Conservation (phyloP, 2,888 invertebrate genomes). For the Petrolisthes cinctipes region DNA sequence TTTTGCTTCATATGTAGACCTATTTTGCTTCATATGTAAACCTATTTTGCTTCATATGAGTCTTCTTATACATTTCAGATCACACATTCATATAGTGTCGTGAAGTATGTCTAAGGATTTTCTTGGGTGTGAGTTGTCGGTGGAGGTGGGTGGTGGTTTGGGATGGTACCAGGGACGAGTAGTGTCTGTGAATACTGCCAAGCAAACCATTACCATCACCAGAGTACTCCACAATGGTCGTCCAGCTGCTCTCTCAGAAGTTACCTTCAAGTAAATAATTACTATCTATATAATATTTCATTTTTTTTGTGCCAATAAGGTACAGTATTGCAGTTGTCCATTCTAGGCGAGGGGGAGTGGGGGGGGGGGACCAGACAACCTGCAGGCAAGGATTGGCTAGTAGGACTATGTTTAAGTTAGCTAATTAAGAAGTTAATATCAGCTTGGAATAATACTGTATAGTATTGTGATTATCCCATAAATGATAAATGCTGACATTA, state of each 20-base stretch:
- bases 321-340: not conserved
- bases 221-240: conserved; percentile 87
- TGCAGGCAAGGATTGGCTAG: not conserved
- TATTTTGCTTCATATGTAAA: no score
- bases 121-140: conserved; percentile 43
- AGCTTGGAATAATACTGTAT: no score
- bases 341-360: no score
- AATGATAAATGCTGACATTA: not conserved
- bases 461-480: not conserved
- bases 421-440: no score
- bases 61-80: no score
- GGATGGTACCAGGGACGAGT: conserved; percentile 76
- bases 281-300: not conserved
- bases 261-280: conserved; percentile 75
- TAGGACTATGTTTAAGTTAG: no score
- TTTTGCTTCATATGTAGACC: no score
- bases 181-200: conserved; percentile 78
- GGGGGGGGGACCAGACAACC: not conserved
- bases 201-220: conserved; percentile 78
- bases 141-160: conserved; percentile 55
- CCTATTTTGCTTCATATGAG: no score
- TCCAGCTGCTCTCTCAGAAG: conserved; percentile 75
- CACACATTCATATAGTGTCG: no score
- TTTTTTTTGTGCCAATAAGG: not conserved
- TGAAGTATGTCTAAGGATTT: conserved; percentile 40